Conservation (phyloP, 1,140 invertebrate species). For the Sitophilus oryzae region DNA sequence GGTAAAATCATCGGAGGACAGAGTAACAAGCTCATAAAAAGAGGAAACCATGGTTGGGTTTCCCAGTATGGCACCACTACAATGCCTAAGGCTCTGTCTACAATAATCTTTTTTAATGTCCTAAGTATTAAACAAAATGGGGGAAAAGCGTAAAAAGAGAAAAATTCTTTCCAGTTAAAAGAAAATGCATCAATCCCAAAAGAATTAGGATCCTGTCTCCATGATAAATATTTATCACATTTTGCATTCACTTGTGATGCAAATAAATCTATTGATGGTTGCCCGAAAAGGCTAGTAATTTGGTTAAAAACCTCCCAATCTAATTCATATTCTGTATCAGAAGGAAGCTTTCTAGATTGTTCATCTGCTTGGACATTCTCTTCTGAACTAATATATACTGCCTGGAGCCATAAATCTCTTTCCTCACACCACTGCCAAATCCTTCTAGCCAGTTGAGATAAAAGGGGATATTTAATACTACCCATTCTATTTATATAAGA, state of each 20-base stretch:
- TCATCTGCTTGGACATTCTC: constrained; percentile 3
- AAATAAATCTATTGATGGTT: neutral
- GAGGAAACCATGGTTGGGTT: neutral
- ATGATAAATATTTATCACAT: neutral
- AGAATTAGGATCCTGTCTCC: neutral
- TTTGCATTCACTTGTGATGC: neutral
- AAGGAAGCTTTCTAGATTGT: no score
- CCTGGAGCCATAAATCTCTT: neutral
- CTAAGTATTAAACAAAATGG: constrained; percentile 7
- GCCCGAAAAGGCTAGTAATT: no score
- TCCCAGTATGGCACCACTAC: neutral
- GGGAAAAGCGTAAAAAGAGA: constrained; percentile 30
- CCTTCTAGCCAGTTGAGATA: neutral
- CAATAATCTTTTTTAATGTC: neutral
- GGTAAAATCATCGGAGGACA: no score
- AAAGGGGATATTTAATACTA: constrained; percentile 5
- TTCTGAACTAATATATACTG: neutral
- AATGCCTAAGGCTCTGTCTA: neutral
- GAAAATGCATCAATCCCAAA: no score
- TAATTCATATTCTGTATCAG: no score
- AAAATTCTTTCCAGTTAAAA: no score
- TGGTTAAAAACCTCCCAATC: no score
- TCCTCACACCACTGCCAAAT: constrained; percentile 1
- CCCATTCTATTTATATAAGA: no score
- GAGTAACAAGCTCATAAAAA: constrained; percentile 1